Evolutionary conservation across 2,888 invertebrate genomes (phyloP).

Genomic region (Auanema freiburgensis): DNA sequence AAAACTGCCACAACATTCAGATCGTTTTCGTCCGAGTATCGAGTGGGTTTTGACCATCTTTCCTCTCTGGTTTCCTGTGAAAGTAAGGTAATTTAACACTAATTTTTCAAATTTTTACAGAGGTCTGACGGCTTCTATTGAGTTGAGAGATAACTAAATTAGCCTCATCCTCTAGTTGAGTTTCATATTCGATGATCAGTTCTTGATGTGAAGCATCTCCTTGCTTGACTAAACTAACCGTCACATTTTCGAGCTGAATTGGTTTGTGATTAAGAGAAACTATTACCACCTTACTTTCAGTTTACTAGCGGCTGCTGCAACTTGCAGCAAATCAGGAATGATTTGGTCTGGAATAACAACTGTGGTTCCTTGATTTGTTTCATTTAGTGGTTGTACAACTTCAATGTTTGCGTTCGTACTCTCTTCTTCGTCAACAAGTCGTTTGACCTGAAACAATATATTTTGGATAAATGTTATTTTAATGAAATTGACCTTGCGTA

Average conservation of each 20-base stretch:
- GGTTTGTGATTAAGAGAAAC: not conserved
- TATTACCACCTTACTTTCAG: constrained; percentile 29
- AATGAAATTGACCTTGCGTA: constrained; percentile 32
- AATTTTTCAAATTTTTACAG: no score
- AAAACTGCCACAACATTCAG: constrained; percentile 47
- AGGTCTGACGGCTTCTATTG: no score
- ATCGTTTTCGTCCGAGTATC: constrained; percentile 33
- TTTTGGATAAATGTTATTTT: not conserved
- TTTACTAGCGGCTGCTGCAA: constrained; percentile 50
- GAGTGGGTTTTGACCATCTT: constrained; percentile 36
- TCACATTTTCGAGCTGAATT: constrained; percentile 41
- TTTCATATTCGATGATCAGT: constrained; percentile 50
- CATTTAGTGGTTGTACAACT: constrained; percentile 37
- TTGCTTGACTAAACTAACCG: constrained; percentile 42
- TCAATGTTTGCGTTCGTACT: constrained; percentile 34
- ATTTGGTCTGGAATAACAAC: constrained; percentile 45
- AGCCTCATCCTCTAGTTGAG: constrained; percentile 32
- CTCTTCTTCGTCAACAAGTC: constrained; percentile 37
- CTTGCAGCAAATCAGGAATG: constrained; percentile 45
- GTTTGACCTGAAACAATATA: constrained; percentile 21
- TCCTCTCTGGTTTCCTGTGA: constrained; percentile 19
- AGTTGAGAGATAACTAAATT: constrained; percentile 15
- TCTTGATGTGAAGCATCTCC: constrained; percentile 49
- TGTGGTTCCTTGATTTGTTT: constrained; percentile 34
- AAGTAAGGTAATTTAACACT: not conserved